A percentile compares a stretch with the other conserved stretches of the same genome.
phyloP scores from a whole-genome alignment of 2,888 invertebrate species.

The Conops quadrifasciatus region DNA sequence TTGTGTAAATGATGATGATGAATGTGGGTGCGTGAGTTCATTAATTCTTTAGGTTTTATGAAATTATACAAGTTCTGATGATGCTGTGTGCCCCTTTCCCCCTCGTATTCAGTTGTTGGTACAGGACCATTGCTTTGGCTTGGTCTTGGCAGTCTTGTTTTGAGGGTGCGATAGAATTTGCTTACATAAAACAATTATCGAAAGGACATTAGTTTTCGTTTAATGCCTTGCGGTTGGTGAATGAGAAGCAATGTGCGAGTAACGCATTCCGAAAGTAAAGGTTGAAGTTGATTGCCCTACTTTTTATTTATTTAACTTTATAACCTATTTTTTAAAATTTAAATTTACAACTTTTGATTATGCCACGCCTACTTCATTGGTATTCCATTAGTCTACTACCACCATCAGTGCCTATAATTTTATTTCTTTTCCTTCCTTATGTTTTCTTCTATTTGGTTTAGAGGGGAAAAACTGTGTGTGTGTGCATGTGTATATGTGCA shows the following conservation, averaged over 20 bases:
- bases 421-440: no score
- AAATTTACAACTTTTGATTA: no score
- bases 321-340: no score
- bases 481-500: no score
- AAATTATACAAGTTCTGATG: constrained; percentile 6
- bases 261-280: not conserved
- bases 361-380: not conserved
- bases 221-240: not conserved
- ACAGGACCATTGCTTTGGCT: not conserved
- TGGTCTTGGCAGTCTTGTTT: not conserved
- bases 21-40: constrained; percentile 19
- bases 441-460: no score
- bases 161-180: not conserved
- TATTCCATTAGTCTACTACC: not conserved
- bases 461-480: no score
- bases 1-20: not conserved
- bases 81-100: not conserved
- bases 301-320: no score
- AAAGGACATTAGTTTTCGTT: not conserved
- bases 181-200: constrained; percentile 18
- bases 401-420: no score
- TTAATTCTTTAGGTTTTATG: constrained; percentile 15
- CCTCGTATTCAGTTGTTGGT: constrained; percentile 11
- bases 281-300: no score
- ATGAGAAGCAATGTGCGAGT: not conserved